Percentiles rank a stretch among this genome's conserved stretches.
Evolutionary conservation across 2,888 invertebrate species (phyloP).

Genomic region (Leptopterna dolabrata): DNA sequence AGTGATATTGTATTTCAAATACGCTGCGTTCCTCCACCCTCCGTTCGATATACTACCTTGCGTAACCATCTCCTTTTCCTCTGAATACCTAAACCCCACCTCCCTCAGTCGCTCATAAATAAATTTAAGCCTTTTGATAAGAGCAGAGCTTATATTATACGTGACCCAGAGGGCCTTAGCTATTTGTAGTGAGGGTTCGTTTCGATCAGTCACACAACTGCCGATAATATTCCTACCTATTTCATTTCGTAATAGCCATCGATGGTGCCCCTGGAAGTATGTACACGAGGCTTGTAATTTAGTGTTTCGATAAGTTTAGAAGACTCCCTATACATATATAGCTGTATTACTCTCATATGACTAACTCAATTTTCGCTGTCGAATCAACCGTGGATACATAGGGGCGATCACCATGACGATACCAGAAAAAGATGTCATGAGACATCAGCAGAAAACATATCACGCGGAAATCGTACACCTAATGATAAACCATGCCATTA

Average conservation of each 20-base stretch:
- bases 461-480: no score
- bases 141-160: not conserved
- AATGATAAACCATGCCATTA: no score
- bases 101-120: not conserved
- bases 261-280: not conserved
- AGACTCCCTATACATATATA: no score
- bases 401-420: no score
- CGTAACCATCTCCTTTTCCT: not conserved
- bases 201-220: not conserved
- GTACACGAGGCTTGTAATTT: not conserved
- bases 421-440: no score
- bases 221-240: not conserved
- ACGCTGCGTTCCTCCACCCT: not conserved
- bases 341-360: no score
- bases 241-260: not conserved
- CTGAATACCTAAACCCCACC: not conserved
- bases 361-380: no score
- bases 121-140: slow-evolving; percentile 6
- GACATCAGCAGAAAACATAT: no score
- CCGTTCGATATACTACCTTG: not conserved
- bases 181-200: not conserved
- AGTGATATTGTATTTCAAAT: not conserved
- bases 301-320: no score
- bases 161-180: not conserved
- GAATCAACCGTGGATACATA: no score